Base-by-base conservation (phyloP, 2,888 invertebrate genomes). In the Patella depressa region DNA sequence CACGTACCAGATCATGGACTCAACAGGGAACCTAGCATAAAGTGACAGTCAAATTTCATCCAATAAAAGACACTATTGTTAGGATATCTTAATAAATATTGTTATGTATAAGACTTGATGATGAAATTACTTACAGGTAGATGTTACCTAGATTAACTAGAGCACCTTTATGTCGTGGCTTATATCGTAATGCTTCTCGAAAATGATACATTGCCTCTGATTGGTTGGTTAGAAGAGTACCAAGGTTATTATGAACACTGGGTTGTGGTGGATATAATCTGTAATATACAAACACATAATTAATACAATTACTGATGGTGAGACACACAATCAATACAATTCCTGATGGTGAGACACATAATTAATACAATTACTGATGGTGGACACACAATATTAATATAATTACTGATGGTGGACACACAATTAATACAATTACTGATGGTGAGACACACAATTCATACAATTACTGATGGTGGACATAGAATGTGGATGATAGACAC, bases 211-310 rank as follows among this genome's bases (percentile, higher is more conserved):
- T 96, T 0, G 96, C 96, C 80, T 90, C 87, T 2, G 93, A 93
- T 7, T 85, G 81, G 75, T 95, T 94, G 79, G 93, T 93, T 85
- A 96, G 94, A 82, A 96, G 91, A 2, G 96, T 96, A 34, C 96
- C 97, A 73, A 97, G 93, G 92, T 97, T 97, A 91, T 96, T 96
- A 92, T 96, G 96, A 0, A 96, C 96, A 88, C 96, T 96, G 9
- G 96, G 95, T 90, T 96, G 96, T 65, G 94, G 94, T 14, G 96
- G 96, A 95, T 96, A 96, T 72, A 96, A 91, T 88, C 96, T 96
- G 93, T 12, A 57, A 24, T 17, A 69, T 2, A 78, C 3, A 29
- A 2, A 72, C 15, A 17, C 3, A 19, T 24, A 53, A 17, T 17
- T 24, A 15, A 17, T 24, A 17, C 24, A 17, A 9, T 19, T 34